Base-by-base conservation (phyloP, 1,140 invertebrate species). In the Neelides sp. region DNA sequence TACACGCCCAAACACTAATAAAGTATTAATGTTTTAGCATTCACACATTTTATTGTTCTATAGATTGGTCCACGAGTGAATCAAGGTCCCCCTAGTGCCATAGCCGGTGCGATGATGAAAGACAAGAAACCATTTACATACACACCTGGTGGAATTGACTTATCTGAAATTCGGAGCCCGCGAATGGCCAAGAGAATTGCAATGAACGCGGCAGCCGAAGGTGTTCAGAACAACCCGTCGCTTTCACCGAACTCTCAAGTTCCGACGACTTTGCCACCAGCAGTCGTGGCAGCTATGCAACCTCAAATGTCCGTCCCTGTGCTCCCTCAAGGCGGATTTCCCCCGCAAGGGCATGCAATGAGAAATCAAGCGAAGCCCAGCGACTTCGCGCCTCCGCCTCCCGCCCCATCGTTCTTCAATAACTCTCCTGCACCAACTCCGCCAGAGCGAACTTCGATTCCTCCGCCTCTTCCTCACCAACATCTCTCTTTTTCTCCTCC, bases 111-210 rank as follows among this genome's bases (percentile, higher is more conserved):
- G 4, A 89, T 93, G 85, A 80, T 89, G 78, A 88, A 91, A 70
- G 89, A 94, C 65, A 94, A 92, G 67, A 92, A 89, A 55, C 89
- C 89, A 1, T 94, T 93, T 65, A 93, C 89, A 2, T 94, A 94
- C 64, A 91, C 88, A 13, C 89, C 88, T 2, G 85, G 85, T 12
- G 89, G 89, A 45, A 73, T 94, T 37, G 87, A 94, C 66, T 71
- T 94, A 22, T 87, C 84, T 1, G 85, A 93, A 67, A 90, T 93
- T 30, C 75, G 78, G 50, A 90, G 84, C 48, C 88, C 88, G 1
- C 75, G 86, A 56, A 91, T 94, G 84, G 83, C 84, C 12, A 74
- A 85, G 57, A 71, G 87, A 34, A 74, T 88, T 57, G 76, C 75
- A 44, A 71, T 76, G 50, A 77, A 78, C 64, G 62, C 75, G 59